Evolutionary conservation across 2,797 vertebrate species (phyloP), one percentile per base, ranked within the genome.

Genomic region (Cyprinella venusta): DNA sequence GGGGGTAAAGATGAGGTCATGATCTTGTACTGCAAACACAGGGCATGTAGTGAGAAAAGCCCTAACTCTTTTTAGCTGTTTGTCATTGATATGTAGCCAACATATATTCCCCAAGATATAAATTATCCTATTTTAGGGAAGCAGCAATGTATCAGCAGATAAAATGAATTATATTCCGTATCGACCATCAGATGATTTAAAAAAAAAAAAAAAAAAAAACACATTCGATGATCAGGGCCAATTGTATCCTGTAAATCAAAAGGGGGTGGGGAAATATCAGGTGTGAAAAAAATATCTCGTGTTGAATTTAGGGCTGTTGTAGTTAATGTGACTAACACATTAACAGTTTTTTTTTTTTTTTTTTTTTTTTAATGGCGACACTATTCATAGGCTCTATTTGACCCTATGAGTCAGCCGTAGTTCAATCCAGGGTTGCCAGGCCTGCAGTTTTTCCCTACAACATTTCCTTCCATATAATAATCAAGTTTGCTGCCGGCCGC

Each of bases 1-100:
- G 45, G 59, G 18, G 50, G 42, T 64, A 63, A 64, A 54, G 33
- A 54, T 75, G 54, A 82, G 80, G 33, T 75, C 15, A 81, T 81
- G 33, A 50, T 68, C 13, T 52, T 67, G 21, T 18, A 33, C 26
- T 50, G 8, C n/a, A 69, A 69, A 56, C 50, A 69, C 15, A 38
- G 8, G 40, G 13, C 24, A 72, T 16, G 4, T 8, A 33, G 56
- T n/a, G 52, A 59, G 3, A 42, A 42, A 61, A 30, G 1, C 15
- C 33, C 70, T 50, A 16, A 15, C 24, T 50, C 26, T 50, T 61
- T 61, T 6, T 13, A 52, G 19, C 19, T 74, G 54, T 13, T 74
- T 21, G 48, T 9, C 70, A 74, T 54, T 54, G 48, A 72, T 54
- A 36, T 50, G 69, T n/a, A 54, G 10, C 30, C 69, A 36, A 15